Conservation (phyloP, 2,888 invertebrate genomes). For the Chrysodeixis includens region DNA sequence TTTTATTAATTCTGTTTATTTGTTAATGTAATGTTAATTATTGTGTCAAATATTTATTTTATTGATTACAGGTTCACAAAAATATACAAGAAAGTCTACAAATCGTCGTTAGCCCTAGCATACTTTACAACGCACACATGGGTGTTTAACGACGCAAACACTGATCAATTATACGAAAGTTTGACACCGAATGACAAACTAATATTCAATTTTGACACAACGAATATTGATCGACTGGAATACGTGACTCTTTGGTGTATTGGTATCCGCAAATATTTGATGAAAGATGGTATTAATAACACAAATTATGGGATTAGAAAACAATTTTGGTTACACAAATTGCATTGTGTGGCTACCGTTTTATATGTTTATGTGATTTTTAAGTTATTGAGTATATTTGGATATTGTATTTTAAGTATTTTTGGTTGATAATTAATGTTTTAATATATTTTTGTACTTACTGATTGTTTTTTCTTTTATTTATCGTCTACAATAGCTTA, state of each 20-base stretch:
- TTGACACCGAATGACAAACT: conserved; percentile 43
- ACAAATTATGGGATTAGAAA: conserved; percentile 47
- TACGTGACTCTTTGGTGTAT: conserved; percentile 51
- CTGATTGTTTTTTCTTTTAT: not conserved
- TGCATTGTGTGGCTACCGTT: conserved; percentile 19
- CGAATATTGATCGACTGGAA: conserved; percentile 49
- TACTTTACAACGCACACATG: conserved; percentile 57
- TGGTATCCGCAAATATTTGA: conserved; percentile 51
- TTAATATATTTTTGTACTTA: not conserved
- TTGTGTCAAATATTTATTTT: not conserved
- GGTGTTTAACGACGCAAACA: conserved; percentile 54
- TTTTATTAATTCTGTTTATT: not conserved
- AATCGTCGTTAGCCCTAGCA: conserved; percentile 40
- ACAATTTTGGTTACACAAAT: conserved; percentile 45
- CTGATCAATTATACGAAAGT: conserved; percentile 26
- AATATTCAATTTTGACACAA: conserved; percentile 60
- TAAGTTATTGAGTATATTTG: conserved; percentile 15
- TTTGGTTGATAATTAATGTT: conserved; percentile 1
- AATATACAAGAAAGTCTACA: conserved; percentile 55
- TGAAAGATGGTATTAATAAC: conserved; percentile 52
- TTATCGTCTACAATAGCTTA: no score
- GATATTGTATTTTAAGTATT: not conserved
- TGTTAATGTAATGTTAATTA: not conserved
- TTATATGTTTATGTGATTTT: conserved; percentile 36
- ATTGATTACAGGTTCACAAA: conserved; percentile 54